These are phyloP conservation scores for Tragelaphus buxtoni DNA, from an alignment of 2,113 vertebrate genomes.

Conservation along the genomic window DNA sequence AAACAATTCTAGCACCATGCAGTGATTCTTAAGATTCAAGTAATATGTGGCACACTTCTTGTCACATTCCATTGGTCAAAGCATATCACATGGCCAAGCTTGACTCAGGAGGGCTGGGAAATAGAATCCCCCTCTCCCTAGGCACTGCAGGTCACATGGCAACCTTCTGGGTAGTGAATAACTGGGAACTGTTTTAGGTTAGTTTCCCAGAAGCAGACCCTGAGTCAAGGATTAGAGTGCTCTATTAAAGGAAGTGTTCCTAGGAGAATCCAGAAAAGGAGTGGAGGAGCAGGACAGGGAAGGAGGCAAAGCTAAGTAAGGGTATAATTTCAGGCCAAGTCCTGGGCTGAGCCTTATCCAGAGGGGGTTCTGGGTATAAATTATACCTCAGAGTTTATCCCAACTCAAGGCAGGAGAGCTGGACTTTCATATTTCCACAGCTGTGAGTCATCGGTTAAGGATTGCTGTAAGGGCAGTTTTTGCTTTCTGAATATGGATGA, in stretches of 20 bases:
- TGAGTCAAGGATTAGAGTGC: conserved; percentile 42
- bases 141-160: not conserved
- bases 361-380: not conserved
- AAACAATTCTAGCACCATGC: not conserved
- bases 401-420: not conserved
- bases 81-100: not conserved
- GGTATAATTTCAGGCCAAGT: conserved; percentile 43
- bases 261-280: not conserved
- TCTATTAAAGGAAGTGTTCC: conserved; percentile 44
- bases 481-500: not conserved
- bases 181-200: not conserved
- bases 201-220: conserved; percentile 37
- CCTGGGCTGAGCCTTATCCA: not conserved
- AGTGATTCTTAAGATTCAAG: not conserved
- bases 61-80: not conserved
- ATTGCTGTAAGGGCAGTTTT: not conserved
- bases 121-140: not conserved
- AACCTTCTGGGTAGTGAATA: conserved; percentile 22
- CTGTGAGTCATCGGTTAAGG: not conserved
- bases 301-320: conserved; percentile 16
- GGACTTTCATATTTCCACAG: not conserved
- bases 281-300: not conserved
- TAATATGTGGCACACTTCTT: not conserved
- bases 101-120: not conserved
- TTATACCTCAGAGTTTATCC: conserved; percentile 26